phyloP scores from a whole-genome alignment of 2,113 vertebrate species.

The Brevimyrus niger region DNA sequence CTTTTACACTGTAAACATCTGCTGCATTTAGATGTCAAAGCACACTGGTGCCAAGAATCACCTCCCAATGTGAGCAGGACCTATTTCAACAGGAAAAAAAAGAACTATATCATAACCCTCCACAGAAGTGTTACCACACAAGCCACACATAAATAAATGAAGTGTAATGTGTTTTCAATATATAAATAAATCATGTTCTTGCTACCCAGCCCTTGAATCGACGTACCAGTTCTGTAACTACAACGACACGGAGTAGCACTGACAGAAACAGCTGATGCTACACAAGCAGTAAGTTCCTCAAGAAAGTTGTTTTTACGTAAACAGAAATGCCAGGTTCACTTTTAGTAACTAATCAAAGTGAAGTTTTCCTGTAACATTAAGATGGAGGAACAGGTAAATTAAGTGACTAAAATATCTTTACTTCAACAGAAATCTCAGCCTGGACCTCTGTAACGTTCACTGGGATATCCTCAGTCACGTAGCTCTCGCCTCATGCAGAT shows the following conservation, averaged over 20 bases:
- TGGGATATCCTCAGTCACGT: background rate
- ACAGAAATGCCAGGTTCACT: background rate
- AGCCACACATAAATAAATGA: background rate
- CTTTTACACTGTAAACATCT: constrained; percentile 8
- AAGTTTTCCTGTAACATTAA: background rate
- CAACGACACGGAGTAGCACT: background rate
- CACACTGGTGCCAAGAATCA: background rate
- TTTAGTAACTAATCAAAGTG: background rate
- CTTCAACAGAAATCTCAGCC: background rate
- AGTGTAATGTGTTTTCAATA: constrained; percentile 2
- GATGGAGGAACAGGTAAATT: background rate
- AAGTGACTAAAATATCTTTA: background rate
- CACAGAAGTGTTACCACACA: background rate
- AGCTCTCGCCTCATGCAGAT: background rate
- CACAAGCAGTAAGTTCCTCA: background rate
- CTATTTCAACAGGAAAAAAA: background rate
- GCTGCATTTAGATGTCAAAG: background rate
- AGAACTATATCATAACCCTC: background rate
- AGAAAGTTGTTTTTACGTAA: background rate
- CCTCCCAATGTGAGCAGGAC: background rate
- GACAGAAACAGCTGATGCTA: background rate
- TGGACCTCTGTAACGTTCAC: background rate
- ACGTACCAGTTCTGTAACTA: background rate
- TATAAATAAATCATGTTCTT: background rate
- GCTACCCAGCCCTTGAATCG: background rate